Percentiles rank a stretch among this genome's conserved stretches.
phyloP scores from a whole-genome alignment of 2,888 invertebrate species.

The Campoletis raptor region DNA sequence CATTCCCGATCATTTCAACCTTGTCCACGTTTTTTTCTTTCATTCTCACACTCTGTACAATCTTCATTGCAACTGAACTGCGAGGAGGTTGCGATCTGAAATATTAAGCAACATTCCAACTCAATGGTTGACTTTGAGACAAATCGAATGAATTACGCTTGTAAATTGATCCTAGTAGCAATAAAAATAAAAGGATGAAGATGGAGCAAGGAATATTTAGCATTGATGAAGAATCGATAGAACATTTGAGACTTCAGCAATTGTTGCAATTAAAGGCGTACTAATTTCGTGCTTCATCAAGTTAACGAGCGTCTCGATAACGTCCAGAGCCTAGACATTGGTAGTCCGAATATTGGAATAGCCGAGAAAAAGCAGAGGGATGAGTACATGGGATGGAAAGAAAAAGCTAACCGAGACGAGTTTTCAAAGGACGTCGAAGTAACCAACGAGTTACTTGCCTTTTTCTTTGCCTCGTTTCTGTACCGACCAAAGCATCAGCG shows the following conservation, averaged over 20 bases:
- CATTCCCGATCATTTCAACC: slow-evolving; percentile 2
- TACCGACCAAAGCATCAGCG: neutral
- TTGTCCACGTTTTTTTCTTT: neutral
- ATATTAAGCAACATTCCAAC: neutral
- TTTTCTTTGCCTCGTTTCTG: slow-evolving; percentile 17
- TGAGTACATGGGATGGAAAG: neutral
- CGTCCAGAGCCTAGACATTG: neutral
- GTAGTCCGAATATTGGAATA: slow-evolving; percentile 28
- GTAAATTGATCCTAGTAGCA: neutral
- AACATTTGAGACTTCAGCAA: neutral
- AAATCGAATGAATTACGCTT: neutral
- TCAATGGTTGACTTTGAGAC: neutral
- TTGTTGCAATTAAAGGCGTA: neutral
- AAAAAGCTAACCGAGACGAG: slow-evolving; percentile 13
- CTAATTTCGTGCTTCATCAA: slow-evolving; percentile 7
- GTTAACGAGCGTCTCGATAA: slow-evolving; percentile 30
- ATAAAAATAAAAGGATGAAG: neutral
- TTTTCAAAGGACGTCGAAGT: slow-evolving; percentile 18
- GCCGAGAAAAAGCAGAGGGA: neutral
- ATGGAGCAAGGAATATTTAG: neutral
- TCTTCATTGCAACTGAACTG: neutral
- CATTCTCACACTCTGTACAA: neutral
- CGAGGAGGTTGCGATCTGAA: neutral
- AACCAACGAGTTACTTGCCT: slow-evolving; percentile 17
- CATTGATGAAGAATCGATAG: neutral